A percentile compares a stretch with the other conserved stretches of the same genome.
phyloP scores from a whole-genome alignment of 2,797 vertebrate species.

The Vespertilio murinus region DNA sequence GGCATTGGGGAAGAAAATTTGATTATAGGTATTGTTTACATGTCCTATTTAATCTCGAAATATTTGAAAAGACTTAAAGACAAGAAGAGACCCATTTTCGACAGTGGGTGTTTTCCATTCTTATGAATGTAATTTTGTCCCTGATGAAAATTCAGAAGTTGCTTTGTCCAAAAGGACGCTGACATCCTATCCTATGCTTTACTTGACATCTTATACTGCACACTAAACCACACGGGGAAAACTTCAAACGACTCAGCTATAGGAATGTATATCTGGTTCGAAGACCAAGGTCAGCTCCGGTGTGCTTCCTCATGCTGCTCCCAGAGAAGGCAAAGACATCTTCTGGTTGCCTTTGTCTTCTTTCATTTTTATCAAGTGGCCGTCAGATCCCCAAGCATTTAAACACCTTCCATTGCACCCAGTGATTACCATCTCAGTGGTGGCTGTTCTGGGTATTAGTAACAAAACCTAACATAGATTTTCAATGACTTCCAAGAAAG shows the following conservation, averaged over 20 bases:
- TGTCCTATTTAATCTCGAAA: slow-evolving; percentile 60
- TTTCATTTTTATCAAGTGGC: slow-evolving; percentile 31
- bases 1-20: slow-evolving; percentile 53
- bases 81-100: slow-evolving; percentile 52
- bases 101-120: slow-evolving; percentile 58
- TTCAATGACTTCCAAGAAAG: slow-evolving; percentile 15
- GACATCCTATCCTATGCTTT: slow-evolving; percentile 72
- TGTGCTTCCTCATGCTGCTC: slow-evolving; percentile 44
- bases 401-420: not conserved
- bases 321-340: not conserved
- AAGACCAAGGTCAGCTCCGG: slow-evolving; percentile 50
- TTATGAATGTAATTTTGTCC: slow-evolving; percentile 70
- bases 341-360: not conserved
- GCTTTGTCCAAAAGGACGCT: slow-evolving; percentile 71
- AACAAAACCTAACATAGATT: not conserved
- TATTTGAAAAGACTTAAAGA: slow-evolving; percentile 70
- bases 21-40: slow-evolving; percentile 69
- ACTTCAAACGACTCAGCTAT: slow-evolving; percentile 70
- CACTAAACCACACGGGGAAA: slow-evolving; percentile 23
- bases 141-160: slow-evolving; percentile 68
- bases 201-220: slow-evolving; percentile 64
- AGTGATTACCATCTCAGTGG: not conserved
- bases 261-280: slow-evolving; percentile 72
- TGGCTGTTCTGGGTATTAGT: slow-evolving; percentile 17
- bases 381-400: not conserved